Percentiles rank a stretch among this genome's conserved stretches.
phyloP scores from a whole-genome alignment of 1,140 invertebrate genomes.

The Paraescarpia echinospica region DNA sequence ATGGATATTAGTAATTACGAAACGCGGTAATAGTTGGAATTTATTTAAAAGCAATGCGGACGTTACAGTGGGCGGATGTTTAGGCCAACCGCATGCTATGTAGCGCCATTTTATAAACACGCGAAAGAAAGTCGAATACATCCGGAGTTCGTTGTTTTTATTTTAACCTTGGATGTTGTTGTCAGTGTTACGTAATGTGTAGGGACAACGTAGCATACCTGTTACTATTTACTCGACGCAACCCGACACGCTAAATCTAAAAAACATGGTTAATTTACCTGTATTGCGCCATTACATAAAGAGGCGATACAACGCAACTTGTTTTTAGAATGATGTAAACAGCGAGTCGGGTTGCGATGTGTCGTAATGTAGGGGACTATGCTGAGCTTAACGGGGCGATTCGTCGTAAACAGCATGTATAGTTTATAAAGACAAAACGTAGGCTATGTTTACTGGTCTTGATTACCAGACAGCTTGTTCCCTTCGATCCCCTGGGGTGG shows the following conservation, averaged over 20 bases:
- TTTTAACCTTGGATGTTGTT: neutral
- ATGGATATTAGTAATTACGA: neutral
- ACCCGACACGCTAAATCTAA: too few species aligned
- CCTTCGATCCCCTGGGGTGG: too few species aligned
- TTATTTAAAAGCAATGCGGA: neutral
- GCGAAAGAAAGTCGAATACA: neutral
- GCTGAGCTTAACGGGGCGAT: neutral
- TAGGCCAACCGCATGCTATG: neutral
- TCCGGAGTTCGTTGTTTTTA: neutral
- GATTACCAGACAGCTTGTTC: too few species aligned
- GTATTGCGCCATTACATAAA: too few species aligned
- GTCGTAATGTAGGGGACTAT: too few species aligned
- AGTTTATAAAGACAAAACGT: neutral
- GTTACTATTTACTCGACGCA: too few species aligned
- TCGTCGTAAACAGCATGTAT: neutral
- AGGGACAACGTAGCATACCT: neutral
- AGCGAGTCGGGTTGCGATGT: too few species aligned
- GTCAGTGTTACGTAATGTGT: neutral
- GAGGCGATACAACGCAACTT: too few species aligned
- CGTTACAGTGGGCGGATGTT: neutral
- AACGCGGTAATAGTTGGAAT: neutral
- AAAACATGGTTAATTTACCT: too few species aligned
- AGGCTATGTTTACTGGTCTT: too few species aligned
- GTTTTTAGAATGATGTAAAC: too few species aligned
- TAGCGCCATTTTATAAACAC: neutral